Conservation (phyloP, 2,888 invertebrate genomes). For the Zele albiditarsus region DNA sequence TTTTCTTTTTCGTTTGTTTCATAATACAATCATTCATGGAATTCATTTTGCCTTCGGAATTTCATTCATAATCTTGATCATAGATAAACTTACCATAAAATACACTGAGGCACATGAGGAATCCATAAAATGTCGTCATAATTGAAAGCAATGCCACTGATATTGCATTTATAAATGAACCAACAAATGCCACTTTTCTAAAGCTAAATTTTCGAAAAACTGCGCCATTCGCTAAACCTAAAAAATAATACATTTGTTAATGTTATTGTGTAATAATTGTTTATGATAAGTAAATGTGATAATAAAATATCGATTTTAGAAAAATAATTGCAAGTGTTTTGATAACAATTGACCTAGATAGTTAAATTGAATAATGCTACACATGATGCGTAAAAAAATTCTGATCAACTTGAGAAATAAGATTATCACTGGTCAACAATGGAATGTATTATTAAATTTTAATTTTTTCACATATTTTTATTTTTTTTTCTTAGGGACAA, state of each 20-base stretch:
- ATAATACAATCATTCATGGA: not conserved
- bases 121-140: constrained; percentile 78
- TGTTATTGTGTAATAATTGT: not conserved
- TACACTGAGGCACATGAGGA: constrained; percentile 79
- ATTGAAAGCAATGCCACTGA: constrained; percentile 78
- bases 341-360: constrained; percentile 38
- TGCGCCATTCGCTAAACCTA: constrained; percentile 82
- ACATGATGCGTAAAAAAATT: not conserved
- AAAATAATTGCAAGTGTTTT: not conserved
- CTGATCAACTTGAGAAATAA: not conserved
- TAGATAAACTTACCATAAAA: constrained; percentile 77
- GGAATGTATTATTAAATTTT: not conserved
- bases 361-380: not conserved
- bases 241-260: constrained; percentile 56
- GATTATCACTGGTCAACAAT: not conserved
- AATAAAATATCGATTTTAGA: not conserved
- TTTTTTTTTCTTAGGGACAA: not conserved
- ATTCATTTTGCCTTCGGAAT: not conserved
- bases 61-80: not conserved
- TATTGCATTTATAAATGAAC: constrained; percentile 77
- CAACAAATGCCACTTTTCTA: constrained; percentile 80
- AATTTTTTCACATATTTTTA: not conserved
- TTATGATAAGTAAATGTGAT: not conserved
- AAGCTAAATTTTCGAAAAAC: constrained; percentile 80
- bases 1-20: not conserved